These are phyloP conservation scores for Trogon surrucura DNA, from an alignment of 2,113 vertebrate species.

Conservation along the genomic window DNA sequence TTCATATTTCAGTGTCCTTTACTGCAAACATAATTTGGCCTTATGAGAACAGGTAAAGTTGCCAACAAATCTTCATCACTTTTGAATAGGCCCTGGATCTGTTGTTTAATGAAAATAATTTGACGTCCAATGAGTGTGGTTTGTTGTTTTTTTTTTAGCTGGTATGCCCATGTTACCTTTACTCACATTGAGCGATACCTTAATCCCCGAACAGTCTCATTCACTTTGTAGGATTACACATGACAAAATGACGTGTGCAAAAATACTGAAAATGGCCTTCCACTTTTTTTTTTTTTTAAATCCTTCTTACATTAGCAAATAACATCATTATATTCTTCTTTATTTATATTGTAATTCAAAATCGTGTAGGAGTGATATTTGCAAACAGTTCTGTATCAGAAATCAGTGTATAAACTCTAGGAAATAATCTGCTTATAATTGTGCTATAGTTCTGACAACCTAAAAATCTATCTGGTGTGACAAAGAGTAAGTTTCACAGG, in stretches of 20 bases:
- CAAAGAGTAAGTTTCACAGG: slow-evolving; percentile 25
- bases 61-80: slow-evolving; percentile 15
- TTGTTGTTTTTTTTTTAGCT: not conserved
- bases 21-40: slow-evolving; percentile 52
- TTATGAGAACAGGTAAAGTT: slow-evolving; percentile 41
- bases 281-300: not conserved
- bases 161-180: not conserved
- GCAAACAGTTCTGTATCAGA: slow-evolving; percentile 44
- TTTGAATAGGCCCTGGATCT: slow-evolving; percentile 26
- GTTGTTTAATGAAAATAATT: not conserved
- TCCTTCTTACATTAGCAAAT: not conserved
- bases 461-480: slow-evolving; percentile 42
- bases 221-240: not conserved
- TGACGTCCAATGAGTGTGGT: not conserved
- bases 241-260: not conserved
- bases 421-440: slow-evolving; percentile 36
- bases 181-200: not conserved
- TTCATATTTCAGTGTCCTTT: slow-evolving; percentile 71
- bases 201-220: not conserved
- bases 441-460: slow-evolving; percentile 50
- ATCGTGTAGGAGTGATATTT: slow-evolving; percentile 19
- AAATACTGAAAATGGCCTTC: slow-evolving; percentile 9
- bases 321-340: not conserved
- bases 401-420: slow-evolving; percentile 49
- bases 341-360: not conserved